Evolutionary conservation across 2,113 vertebrate genomes (phyloP), one percentile per base, ranked within the genome.

Genomic region (Bos indicus): DNA sequence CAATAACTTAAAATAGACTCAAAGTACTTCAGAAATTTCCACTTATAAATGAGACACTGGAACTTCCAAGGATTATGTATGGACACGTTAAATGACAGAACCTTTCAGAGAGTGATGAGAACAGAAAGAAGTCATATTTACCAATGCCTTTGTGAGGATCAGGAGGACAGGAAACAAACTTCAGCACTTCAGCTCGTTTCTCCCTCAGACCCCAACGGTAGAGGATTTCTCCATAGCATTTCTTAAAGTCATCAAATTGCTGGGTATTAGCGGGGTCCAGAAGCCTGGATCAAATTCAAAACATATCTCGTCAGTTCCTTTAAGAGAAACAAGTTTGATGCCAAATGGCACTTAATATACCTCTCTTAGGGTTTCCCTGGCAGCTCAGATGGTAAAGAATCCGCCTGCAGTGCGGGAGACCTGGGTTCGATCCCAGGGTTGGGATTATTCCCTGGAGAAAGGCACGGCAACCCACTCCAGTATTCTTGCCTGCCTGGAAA

Each of bases 181-280:
- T 99, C 7, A 99, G 99, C 54, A 99, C 99, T 30, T 99, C 99
- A 0, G 99, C 99, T 11, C 99, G 97, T 78, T 99, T 99, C 97
- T 99, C 99, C 74, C 99, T 98, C 92, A 99, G 99, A 11, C 99
- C 99, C 99, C 99, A 99, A 93, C 99, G 99, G 95, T 99, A 99
- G 36, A 99, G 97, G 96, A 99, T 99, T 97, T 99, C 99, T 1
- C 99, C 99, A 2, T 99, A 99, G 98, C 99, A 99, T 95, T 99
- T 99, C 98, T 99, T 99, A 80, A 99, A 99, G 98, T 99, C 99
- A 30, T 99, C 99, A 52, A 99, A 99, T 97, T 99, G 99, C 98
- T 99, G 99, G 30, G 98, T 99, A 95, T 99, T 99, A 78, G 99
- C 99, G 0, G 99, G 99, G 96, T 99, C 99, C 98, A 99, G 98